Evolutionary conservation across 2,888 invertebrate species (phyloP), one percentile per base, ranked within the genome.

Genomic region (Chloromyia formosa): DNA sequence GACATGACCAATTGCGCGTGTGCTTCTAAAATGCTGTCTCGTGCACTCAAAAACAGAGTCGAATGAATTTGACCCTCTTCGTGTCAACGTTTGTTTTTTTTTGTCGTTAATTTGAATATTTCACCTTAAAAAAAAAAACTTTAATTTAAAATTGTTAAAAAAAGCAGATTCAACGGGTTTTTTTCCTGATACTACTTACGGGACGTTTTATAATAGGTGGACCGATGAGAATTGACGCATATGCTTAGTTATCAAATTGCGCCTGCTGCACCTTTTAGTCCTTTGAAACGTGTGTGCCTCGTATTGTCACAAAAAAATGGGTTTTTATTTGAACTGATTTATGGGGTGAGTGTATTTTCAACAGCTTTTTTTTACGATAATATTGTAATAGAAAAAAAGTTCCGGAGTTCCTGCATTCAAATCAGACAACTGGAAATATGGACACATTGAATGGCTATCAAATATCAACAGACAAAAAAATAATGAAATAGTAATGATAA

Each of bases 1-100:
- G 74, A 75, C 68, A 60, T 69, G 66, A 75, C 74, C 75, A 74
- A 74, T 75, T 75, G 75, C 73, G 74, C 75, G 73, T 75, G 73
- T 74, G 61, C 69, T 61, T 61, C 42, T 20, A 73, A 73, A 54
- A 61, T 35, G 58, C 66, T 73, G 75, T 22, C 66, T 66, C 66
- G 66, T 35, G 66, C 22, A 45, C 22, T 49, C 66, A 22, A 66
- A 20, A 45, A 20, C 4, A 5, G 45, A 66, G 27, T 35, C 27
- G 45, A 66, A 66, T 35, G 66, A 45, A 49, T 66, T 66, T 45
- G 27, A 66, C 45, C 66, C 66, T 66, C 22, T 12, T 10, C 45
- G 10, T 49, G 45, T 66, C 45, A 49, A 22, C n/a, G 60, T 10
- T 42, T 62, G 27, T 35, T 35, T 2, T 35, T 35, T 35, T 66